phyloP scores from a whole-genome alignment of 2,888 invertebrate species.

The Neelides folsomi region DNA sequence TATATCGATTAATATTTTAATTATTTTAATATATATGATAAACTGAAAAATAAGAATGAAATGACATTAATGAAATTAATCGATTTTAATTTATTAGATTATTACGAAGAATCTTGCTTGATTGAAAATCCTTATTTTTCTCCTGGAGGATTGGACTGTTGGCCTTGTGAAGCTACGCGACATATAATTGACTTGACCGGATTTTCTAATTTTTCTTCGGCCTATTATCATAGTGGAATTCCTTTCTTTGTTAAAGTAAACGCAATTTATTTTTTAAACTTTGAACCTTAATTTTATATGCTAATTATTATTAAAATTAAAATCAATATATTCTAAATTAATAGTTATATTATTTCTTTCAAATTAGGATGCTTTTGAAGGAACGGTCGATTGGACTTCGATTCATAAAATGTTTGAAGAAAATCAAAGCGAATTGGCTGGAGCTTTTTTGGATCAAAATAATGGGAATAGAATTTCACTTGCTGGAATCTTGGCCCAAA shows the following conservation, averaged over 20 bases:
- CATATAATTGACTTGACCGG: constrained; percentile 54
- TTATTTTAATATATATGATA: too few species aligned
- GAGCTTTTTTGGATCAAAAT: too few species aligned
- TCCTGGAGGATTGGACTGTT: constrained; percentile 68
- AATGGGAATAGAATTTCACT: too few species aligned
- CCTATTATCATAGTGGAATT: constrained; percentile 43
- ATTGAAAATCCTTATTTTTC: constrained; percentile 71
- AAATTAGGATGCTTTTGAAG: too few species aligned
- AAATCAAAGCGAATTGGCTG: too few species aligned
- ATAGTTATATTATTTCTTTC: too few species aligned
- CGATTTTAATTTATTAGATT: constrained; percentile 44
- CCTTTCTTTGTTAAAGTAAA: constrained; percentile 46
- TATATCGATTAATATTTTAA: not conserved
- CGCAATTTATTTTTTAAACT: too few species aligned
- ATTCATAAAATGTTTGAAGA: too few species aligned
- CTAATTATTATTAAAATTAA: not conserved
- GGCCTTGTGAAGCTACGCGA: constrained; percentile 60
- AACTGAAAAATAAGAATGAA: too few species aligned
- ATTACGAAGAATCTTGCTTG: constrained; percentile 72
- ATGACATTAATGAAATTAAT: too few species aligned
- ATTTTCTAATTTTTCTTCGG: constrained; percentile 43
- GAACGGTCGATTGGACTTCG: too few species aligned
- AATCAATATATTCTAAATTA: too few species aligned
- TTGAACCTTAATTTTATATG: not conserved
- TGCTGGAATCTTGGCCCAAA: not conserved